phyloP scores from a whole-genome alignment of 2,888 invertebrate species.

The Acanthosepion pharaonis region DNA sequence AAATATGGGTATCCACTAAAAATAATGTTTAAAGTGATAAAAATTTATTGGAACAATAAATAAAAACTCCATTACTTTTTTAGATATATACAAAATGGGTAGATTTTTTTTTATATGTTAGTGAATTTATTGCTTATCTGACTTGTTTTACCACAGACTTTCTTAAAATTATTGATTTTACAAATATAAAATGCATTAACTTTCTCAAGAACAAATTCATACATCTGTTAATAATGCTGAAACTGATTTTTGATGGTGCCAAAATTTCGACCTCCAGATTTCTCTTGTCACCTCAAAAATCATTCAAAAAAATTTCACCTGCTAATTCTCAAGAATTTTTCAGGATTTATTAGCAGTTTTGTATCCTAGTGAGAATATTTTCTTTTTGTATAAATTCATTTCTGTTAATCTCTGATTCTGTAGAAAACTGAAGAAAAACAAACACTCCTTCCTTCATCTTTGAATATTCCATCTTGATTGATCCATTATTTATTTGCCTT shows the following conservation, averaged over 20 bases:
- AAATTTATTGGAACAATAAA: too few relatives aligned
- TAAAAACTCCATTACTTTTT: too few relatives aligned
- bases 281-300: neutral
- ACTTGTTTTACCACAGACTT: too few relatives aligned
- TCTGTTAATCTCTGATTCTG: neutral
- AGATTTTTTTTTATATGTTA: too few relatives aligned
- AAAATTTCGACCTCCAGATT: neutral
- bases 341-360: neutral
- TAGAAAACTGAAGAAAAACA: neutral
- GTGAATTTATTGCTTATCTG: too few relatives aligned
- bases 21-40: too few relatives aligned
- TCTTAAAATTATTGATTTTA: too few relatives aligned
- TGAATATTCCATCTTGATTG: neutral
- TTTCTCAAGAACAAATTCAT: too few relatives aligned
- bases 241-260: neutral
- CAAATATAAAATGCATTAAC: too few relatives aligned
- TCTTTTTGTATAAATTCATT: neutral
- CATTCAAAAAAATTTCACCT: neutral
- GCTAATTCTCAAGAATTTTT: neutral
- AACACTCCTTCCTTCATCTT: neutral
- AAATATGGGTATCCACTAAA: too few relatives aligned
- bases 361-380: neutral
- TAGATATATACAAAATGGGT: too few relatives aligned
- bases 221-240: too few relatives aligned
- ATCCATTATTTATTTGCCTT: slow-evolving; percentile 1